Evolutionary conservation across 2,113 vertebrate genomes (phyloP), one percentile per base, ranked within the genome.

Genomic region (Alosa alosa): DNA sequence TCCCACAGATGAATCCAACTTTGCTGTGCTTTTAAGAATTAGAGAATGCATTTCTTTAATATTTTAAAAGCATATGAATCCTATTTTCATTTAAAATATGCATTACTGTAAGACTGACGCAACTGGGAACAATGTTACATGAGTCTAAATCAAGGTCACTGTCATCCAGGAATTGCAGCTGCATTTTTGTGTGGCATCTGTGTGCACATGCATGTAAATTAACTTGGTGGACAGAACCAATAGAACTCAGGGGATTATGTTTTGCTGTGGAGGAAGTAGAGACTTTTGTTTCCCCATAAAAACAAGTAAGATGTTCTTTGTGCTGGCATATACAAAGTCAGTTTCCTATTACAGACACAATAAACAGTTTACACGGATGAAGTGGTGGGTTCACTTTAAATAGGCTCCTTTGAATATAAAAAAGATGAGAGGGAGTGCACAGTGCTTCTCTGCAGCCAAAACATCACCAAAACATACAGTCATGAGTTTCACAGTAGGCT

Each of bases 11-110:
- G 72, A 78, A 36, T 36, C 72, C 31, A 78, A 36, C 11, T 78
- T 78, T 78, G 72, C 72, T 78, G 10, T 15, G 72, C 72, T 78
- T 78, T 78, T 39, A 78, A 78, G 31, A 17, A 78, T 9, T 10
- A 15, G 41, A 44, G 41, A 44, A 41, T 17, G 72, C 10, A 78
- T 78, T 78, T 78, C 31, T 36, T 78, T 78, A 78, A 78, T 78
- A 78, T 78, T 78, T 78, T 78, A 78, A 78, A 78, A 78, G 72
- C 72, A 78, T 36, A 78, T 10, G 72, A 78, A 78, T 78, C 25
- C 72, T 78, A 41, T 78, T 78, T 78, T 13, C 36, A 39, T 31
- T 41, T 36, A 39, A 78, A 78, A 78, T 78, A 31, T 78, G 31
- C 72, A 78, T 15, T 78, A 11, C 72, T 36, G 1, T 39, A 78